A percentile compares a stretch with the other conserved stretches of the same genome.
Conservation (phyloP, 2,888 invertebrate genomes). For the Phaedon cochleariae region DNA sequence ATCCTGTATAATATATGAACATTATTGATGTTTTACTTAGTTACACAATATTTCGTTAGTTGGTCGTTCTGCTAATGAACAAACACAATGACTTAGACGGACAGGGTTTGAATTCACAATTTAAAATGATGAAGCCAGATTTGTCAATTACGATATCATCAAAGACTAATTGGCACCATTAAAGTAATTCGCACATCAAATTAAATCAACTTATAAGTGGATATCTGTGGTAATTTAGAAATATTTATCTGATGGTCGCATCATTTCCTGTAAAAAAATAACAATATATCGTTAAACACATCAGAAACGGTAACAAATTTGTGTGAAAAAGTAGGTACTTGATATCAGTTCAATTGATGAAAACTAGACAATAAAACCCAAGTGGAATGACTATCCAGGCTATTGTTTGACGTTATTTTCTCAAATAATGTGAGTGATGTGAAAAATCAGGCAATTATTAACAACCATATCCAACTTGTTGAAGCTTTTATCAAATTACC, state of each 20-base stretch:
- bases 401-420: conserved; percentile 23
- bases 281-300: conserved; percentile 52
- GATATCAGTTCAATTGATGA: conserved; percentile 43
- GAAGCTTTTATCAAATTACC: conserved; percentile 46
- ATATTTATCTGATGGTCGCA: conserved; percentile 25
- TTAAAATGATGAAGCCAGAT: too few species aligned
- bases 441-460: conserved; percentile 38
- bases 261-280: conserved; percentile 29
- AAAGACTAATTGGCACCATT: background rate
- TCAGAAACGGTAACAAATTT: conserved; percentile 52
- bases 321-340: conserved; percentile 44
- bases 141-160: too few species aligned
- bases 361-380: conserved; percentile 34
- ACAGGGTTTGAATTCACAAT: too few species aligned
- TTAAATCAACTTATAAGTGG: background rate
- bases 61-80: too few species aligned
- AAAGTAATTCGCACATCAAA: conserved; percentile 1
- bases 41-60: too few species aligned
- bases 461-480: conserved; percentile 37
- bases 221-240: conserved; percentile 16
- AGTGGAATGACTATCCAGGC: conserved; percentile 16
- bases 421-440: conserved; percentile 39
- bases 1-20: too few species aligned
- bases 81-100: too few species aligned
- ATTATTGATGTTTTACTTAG: too few species aligned